phyloP scores from a whole-genome alignment of 53 echinoderm and acorn worm species.

The Antedon mediterranea region DNA sequence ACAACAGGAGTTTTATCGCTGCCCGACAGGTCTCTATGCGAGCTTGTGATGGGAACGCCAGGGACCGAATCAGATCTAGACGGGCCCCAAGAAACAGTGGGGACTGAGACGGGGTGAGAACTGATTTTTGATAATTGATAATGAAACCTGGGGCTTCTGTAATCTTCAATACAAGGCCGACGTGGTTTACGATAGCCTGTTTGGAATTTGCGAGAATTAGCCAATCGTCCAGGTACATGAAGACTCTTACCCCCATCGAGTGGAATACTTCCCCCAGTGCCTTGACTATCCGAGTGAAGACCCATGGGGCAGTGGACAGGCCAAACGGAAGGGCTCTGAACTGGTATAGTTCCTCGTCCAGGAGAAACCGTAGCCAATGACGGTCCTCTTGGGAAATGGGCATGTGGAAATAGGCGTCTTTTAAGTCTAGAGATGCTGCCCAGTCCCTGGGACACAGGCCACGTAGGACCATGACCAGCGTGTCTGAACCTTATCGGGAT shows the following conservation, averaged over 20 bases:
- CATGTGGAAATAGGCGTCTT: too few relatives aligned
- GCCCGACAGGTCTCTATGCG: too few relatives aligned
- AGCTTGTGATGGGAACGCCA: not conserved
- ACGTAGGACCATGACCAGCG: too few relatives aligned
- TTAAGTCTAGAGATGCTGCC: too few relatives aligned
- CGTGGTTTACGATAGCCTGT: not conserved
- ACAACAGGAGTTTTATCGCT: too few relatives aligned
- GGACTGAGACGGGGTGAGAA: conserved; percentile 3
- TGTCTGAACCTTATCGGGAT: too few relatives aligned
- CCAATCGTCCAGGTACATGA: conserved; percentile 38
- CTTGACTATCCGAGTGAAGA: conserved; percentile 26
- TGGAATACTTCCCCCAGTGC: conserved; percentile 13
- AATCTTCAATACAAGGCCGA: not conserved
- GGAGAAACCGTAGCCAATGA: too few relatives aligned
- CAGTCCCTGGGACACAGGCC: too few relatives aligned
- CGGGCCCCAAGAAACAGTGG: conserved; percentile 7
- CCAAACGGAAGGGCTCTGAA: conserved; percentile 29
- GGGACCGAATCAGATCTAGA: not conserved
- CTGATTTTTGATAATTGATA: conserved; percentile 6
- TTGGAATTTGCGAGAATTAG: too few relatives aligned
- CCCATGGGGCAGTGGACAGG: conserved; percentile 17
- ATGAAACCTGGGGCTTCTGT: not conserved
- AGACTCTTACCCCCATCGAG: conserved; percentile 3
- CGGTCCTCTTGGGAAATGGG: too few relatives aligned
- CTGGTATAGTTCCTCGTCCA: too few relatives aligned